Evolutionary conservation across 64 coral and sea anemone genomes (phyloP), one percentile per base, ranked within the genome.

Genomic region (Cladopsammia gracilis): DNA sequence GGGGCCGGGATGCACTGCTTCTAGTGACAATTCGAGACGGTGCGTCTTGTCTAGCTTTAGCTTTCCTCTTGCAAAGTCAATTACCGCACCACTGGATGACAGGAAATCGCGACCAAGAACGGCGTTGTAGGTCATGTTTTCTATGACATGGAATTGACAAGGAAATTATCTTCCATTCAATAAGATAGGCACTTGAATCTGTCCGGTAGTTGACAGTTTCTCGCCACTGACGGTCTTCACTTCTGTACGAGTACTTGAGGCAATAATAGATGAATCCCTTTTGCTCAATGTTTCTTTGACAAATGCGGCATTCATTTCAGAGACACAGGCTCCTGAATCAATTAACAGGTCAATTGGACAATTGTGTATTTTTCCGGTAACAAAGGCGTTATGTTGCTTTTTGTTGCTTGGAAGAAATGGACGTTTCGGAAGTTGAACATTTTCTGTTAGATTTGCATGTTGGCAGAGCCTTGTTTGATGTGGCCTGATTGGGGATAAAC

Each of bases 41-140:
- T 56, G 12, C 7, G 53, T 56, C 53, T 56, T 56, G 53, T 79
- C 49, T 34, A 79, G 9, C 23, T 79, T 42, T 61, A 54, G 7
- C 7, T 8, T 79, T 24, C 24, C 7, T 5, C n/a, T 19, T 16
- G 12, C 4, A 13, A 93, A 50, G 43, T 94, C 58, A 14, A 94
- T 89, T 18, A 88, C 70, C 12, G 83, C 70, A 18, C 62, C 6
- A 20, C 74, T 88, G 12, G 68, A 58, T 62, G 53, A 48, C 5
- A 89, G 77, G 23, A 94, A 94, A 62, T 94, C 92, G 14, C 71
- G 49, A 51, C 92, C 92, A 16, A 94, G 75, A 5, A 94, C 79
- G 71, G 88, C 85, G 68, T 94, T 67, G 52, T 88, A 94, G 24
- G 74, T 79, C 22, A 93, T 23, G 3, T 80, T 64, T 0, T 70